Percentiles rank a stretch among this genome's conserved stretches.
Conservation (phyloP, 2,113 vertebrate genomes). For the Thryonomys swinderianus region DNA sequence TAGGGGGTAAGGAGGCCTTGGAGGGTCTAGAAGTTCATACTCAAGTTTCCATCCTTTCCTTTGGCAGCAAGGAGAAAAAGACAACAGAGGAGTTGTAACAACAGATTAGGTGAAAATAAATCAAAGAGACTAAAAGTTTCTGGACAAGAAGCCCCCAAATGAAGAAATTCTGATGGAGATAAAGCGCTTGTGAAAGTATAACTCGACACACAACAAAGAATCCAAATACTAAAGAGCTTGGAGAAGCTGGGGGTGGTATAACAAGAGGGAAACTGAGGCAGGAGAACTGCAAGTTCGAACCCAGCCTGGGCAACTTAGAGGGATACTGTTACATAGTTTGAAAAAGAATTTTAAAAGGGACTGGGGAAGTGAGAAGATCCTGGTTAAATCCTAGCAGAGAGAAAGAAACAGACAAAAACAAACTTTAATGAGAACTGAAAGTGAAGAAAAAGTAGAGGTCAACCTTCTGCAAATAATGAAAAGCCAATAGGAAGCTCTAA, state of each 20-base stretch:
- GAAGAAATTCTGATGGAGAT: background rate
- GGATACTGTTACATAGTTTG: background rate
- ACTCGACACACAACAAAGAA: conserved; percentile 8
- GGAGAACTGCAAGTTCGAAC: background rate
- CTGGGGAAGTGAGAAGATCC: background rate
- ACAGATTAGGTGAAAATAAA: background rate
- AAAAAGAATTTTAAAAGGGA: background rate
- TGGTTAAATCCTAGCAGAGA: background rate
- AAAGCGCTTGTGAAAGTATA: background rate
- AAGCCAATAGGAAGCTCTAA: background rate
- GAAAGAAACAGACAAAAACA: background rate
- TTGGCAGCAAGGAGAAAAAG: background rate
- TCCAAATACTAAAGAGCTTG: background rate
- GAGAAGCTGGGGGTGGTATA: background rate
- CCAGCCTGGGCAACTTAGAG: background rate
- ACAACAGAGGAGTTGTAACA: background rate
- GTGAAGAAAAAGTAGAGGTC: conserved; percentile 6
- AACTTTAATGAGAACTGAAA: conserved; percentile 14
- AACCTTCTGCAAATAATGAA: background rate
- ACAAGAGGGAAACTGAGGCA: background rate
- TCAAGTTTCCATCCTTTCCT: background rate
- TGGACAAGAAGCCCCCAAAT: background rate
- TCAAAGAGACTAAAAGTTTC: background rate
- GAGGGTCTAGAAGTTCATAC: background rate
- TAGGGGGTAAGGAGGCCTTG: background rate